Evolutionary conservation across 2,888 invertebrate species (phyloP).

Genomic region (Cosmia trapezina): DNA sequence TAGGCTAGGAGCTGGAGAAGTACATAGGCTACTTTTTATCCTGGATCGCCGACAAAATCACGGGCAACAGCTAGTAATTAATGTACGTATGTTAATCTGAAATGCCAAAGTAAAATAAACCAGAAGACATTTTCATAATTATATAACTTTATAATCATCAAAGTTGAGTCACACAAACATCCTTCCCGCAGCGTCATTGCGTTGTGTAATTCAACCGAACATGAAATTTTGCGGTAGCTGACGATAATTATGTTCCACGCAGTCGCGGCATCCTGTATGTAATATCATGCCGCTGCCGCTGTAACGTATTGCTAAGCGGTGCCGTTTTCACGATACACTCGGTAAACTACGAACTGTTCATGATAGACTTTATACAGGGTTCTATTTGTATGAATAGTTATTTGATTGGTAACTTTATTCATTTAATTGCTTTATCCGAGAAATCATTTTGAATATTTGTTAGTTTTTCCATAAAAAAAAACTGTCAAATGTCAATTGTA

Average conservation of each 20-base stretch:
- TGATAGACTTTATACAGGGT: slow-evolving; percentile 8
- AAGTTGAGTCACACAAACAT: slow-evolving; percentile 65
- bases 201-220: slow-evolving; percentile 75
- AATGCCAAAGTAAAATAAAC: slow-evolving; percentile 46
- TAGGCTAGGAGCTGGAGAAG: too few species aligned
- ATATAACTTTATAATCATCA: slow-evolving; percentile 70
- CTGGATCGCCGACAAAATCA: too few species aligned
- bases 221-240: slow-evolving; percentile 74
- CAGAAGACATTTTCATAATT: slow-evolving; percentile 57
- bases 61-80: neutral
- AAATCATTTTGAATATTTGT: too few species aligned
- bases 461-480: neutral
- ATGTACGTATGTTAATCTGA: neutral
- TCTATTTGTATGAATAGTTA: slow-evolving; percentile 9
- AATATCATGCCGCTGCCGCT: slow-evolving; percentile 50
- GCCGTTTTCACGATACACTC: slow-evolving; percentile 44
- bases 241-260: slow-evolving; percentile 72
- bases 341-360: slow-evolving; percentile 28
- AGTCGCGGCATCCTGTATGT: slow-evolving; percentile 60
- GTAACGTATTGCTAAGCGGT: slow-evolving; percentile 63
- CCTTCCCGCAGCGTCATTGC: slow-evolving; percentile 59
- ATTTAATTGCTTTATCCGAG: neutral
- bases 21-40: too few species aligned
- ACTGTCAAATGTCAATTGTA: neutral
- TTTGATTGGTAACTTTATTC: neutral